Evolutionary conservation across 1,140 invertebrate species (phyloP).

Genomic region (Drosophila setifemur): DNA sequence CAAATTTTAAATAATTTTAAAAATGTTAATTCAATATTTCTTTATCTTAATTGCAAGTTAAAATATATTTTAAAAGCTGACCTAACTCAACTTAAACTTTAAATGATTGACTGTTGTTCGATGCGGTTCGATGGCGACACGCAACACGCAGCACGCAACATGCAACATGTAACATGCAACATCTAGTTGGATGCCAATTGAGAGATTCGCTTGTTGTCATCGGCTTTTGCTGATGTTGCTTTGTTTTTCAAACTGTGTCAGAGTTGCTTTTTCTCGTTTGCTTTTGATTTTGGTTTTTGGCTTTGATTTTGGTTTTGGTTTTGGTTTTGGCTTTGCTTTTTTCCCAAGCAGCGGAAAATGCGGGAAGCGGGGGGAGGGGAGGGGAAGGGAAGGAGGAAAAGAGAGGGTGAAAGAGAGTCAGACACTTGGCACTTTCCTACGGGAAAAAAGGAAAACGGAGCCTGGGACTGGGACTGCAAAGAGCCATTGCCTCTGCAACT

Average conservation of each 20-base stretch:
- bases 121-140: conserved; percentile 10
- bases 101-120: conserved; percentile 13
- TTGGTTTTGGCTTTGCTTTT: neutral
- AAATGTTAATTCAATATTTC: too few species aligned
- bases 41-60: too few species aligned
- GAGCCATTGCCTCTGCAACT: neutral
- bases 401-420: neutral
- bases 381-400: conserved; percentile 5
- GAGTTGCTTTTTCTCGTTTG: conserved; percentile 10
- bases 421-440: conserved; percentile 21
- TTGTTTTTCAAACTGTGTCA: conserved; percentile 37
- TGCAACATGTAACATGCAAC: conserved; percentile 13
- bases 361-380: neutral
- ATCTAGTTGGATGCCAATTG: conserved; percentile 1
- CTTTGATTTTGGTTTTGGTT: neutral
- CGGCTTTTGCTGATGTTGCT: conserved; percentile 14
- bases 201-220: conserved; percentile 9
- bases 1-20: too few species aligned
- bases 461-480: neutral
- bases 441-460: conserved; percentile 1
- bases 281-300: neutral
- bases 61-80: conserved; percentile 8
- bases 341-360: conserved; percentile 42
- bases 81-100: conserved; percentile 4
- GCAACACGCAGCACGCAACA: conserved; percentile 11